These are phyloP conservation scores for Hydrocynus forskahlii DNA, from an alignment of 2,797 vertebrate species.

Conservation along the genomic window DNA sequence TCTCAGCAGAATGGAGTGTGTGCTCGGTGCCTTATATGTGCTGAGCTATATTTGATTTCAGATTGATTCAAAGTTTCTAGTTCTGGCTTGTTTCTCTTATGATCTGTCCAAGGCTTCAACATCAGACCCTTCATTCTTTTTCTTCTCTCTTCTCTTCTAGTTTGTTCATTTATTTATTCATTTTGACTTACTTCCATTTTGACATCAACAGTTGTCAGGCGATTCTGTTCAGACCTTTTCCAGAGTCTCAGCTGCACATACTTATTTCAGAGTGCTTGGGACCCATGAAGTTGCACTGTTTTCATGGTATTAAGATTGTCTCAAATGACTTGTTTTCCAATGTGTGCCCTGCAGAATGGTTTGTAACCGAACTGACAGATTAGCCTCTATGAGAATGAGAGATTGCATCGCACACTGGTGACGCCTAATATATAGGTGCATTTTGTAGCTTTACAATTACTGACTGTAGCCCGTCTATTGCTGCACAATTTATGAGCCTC, in stretches of 20 bases:
- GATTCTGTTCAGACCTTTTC: too few relatives aligned
- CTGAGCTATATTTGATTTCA: not conserved
- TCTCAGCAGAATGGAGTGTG: not conserved
- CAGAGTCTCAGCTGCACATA: not conserved
- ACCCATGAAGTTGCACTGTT: not conserved
- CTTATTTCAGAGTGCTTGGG: not conserved
- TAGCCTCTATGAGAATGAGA: not conserved
- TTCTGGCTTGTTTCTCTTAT: not conserved
- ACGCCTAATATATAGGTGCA: too few relatives aligned
- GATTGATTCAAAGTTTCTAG: not conserved
- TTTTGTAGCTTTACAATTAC: too few relatives aligned
- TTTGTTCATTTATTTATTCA: not conserved
- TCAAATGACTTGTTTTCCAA: not conserved
- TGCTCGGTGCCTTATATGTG: not conserved
- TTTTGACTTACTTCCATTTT: not conserved
- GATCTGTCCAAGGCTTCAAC: not conserved
- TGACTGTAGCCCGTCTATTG: too few relatives aligned
- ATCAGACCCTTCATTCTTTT: not conserved
- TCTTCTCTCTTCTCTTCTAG: not conserved
- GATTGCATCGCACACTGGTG: not conserved
- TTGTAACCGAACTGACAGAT: not conserved
- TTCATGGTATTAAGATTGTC: not conserved
- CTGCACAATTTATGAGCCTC: too few relatives aligned
- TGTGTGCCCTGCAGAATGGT: not conserved
- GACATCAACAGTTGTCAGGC: not conserved